These are phyloP conservation scores for Drepana arcuata DNA, from an alignment of 1,140 invertebrate genomes.

Conservation along the genomic window DNA sequence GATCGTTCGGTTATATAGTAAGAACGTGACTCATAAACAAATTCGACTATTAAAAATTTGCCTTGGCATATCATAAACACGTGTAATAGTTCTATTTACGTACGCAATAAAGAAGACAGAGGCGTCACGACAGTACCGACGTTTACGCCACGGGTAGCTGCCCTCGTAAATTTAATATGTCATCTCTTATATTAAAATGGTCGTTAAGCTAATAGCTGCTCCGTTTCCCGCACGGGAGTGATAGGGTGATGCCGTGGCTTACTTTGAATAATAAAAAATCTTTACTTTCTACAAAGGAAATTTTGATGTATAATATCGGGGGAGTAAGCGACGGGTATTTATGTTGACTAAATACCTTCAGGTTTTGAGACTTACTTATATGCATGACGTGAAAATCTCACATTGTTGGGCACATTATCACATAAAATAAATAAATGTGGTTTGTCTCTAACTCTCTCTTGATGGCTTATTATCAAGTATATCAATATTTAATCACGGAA, in stretches of 20 bases:
- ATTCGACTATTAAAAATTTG: slow-evolving; percentile 42
- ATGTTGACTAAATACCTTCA: too few relatives aligned
- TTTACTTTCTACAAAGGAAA: too few relatives aligned
- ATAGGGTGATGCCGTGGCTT: slow-evolving; percentile 43
- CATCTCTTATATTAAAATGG: slow-evolving; percentile 68
- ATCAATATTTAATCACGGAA: too few relatives aligned
- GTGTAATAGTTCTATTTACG: slow-evolving; percentile 56
- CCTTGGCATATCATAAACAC: slow-evolving; percentile 43
- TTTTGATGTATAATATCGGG: too few relatives aligned
- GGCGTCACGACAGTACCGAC: slow-evolving; percentile 49
- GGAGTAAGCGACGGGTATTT: too few relatives aligned
- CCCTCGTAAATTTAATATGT: slow-evolving; percentile 69
- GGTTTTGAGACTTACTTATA: too few relatives aligned
- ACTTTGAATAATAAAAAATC: slow-evolving; percentile 39
- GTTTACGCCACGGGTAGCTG: slow-evolving; percentile 50
- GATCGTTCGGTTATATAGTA: slow-evolving; percentile 16
- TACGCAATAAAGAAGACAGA: slow-evolving; percentile 64
- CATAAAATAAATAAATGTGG: too few relatives aligned
- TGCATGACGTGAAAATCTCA: too few relatives aligned
- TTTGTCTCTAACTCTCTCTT: too few relatives aligned
- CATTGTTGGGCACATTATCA: too few relatives aligned
- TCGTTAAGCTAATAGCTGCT: slow-evolving; percentile 66
- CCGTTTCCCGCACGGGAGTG: slow-evolving; percentile 39
- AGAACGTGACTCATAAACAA: slow-evolving; percentile 34
- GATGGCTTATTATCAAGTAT: too few relatives aligned